Percentiles rank a stretch among this genome's conserved stretches.
Conservation (phyloP, 2,113 vertebrate species). For the Trichomycterus rosablanca region DNA sequence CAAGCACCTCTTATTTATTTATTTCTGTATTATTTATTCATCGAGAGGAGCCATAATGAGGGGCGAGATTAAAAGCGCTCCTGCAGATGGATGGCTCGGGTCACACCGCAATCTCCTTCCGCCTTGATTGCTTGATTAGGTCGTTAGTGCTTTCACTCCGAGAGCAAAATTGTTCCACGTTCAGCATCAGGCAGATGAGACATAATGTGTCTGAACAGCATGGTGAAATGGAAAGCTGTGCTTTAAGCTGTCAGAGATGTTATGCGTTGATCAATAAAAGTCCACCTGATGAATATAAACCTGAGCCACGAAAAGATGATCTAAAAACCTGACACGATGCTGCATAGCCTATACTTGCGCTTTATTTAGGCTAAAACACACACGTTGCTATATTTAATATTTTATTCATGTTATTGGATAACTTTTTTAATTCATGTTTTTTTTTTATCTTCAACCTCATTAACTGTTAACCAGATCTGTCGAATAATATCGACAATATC, state of each 20-base stretch:
- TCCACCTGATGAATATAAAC: conserved; percentile 8
- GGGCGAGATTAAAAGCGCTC: conserved; percentile 84
- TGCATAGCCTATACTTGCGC: no score
- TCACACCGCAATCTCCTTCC: conserved; percentile 95
- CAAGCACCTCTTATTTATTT: conserved; percentile 44
- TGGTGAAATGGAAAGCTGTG: conserved; percentile 47
- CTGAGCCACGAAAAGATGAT: not conserved
- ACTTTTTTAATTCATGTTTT: no score
- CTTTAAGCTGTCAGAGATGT: not conserved
- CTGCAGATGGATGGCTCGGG: conserved; percentile 94
- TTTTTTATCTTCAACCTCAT: no score
- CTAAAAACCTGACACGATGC: no score
- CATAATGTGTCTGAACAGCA: conserved; percentile 76
- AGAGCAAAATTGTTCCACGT: conserved; percentile 91
- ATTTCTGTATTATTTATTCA: conserved; percentile 64
- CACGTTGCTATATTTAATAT: no score
- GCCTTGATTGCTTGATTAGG: conserved; percentile 98
- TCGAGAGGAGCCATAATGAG: conserved; percentile 71
- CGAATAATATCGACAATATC: no score
- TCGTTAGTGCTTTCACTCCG: conserved; percentile 81
- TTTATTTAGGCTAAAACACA: no score
- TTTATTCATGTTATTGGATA: no score
- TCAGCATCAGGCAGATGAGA: conserved; percentile 85
- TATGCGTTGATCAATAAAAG: conserved; percentile 21
- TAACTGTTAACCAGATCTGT: no score